Percentiles rank a stretch among this genome's conserved stretches.
Conservation (phyloP, 2,888 invertebrate species). For the Eustalomyia histrio region DNA sequence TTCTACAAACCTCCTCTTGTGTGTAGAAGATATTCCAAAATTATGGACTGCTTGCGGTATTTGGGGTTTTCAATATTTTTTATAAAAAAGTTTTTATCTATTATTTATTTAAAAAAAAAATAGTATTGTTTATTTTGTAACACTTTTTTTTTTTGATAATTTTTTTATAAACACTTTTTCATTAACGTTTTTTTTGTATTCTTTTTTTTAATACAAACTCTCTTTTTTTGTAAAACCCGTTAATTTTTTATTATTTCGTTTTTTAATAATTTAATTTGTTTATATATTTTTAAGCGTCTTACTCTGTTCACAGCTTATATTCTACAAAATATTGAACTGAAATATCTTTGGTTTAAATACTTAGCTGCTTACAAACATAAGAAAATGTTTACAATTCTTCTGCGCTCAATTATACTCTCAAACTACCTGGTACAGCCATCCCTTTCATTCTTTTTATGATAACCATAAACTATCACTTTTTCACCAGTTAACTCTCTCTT, state of each 20-base stretch:
- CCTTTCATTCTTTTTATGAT: not conserved
- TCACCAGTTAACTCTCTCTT: not conserved
- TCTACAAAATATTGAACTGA: slow-evolving; percentile 42
- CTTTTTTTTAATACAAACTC: not conserved
- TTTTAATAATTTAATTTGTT: slow-evolving; percentile 27
- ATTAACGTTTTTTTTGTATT: slow-evolving; percentile 15
- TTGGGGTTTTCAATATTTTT: slow-evolving; percentile 1
- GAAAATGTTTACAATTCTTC: slow-evolving; percentile 35
- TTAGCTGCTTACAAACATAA: slow-evolving; percentile 24
- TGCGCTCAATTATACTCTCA: slow-evolving; percentile 14
- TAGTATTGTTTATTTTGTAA: not conserved
- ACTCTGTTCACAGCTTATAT: slow-evolving; percentile 49
- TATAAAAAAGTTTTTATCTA: not conserved
- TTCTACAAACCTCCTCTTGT: slow-evolving; percentile 43
- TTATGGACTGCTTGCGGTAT: slow-evolving; percentile 63
- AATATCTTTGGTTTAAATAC: slow-evolving; percentile 58
- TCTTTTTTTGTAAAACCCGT: not conserved
- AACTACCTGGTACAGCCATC: not conserved
- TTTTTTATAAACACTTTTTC: not conserved
- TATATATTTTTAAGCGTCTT: slow-evolving; percentile 28
- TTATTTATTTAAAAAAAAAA: not conserved
- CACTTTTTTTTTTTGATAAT: not conserved
- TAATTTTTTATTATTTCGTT: not conserved
- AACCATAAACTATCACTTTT: not conserved
- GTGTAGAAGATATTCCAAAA: slow-evolving; percentile 46